Base-by-base conservation (phyloP, 2,888 invertebrate genomes). In the Lepidonotus clava region DNA sequence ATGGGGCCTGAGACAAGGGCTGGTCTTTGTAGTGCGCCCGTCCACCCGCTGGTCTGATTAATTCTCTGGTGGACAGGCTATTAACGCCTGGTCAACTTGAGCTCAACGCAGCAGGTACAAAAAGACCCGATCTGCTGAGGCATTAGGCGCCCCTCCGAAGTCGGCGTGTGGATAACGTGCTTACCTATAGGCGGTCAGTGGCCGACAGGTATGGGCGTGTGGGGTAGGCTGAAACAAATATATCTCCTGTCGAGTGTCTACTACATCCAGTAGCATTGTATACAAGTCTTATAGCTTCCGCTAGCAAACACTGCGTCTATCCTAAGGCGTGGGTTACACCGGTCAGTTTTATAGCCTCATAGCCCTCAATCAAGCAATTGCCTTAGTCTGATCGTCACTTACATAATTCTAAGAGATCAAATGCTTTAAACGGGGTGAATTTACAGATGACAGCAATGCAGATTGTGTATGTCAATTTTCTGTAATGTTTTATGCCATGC, bases 121-220 rank as follows among this genome's bases (percentile, higher is more conserved):
- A 61, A 61, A 61, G 61, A 32, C 5, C 61, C 21, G 61, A 11
- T 24, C 28, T 32, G 2, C 21, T 11, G n/a, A n/a, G n/a, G 24
- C 11, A 24, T 24, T 24, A 11, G 24, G n/a, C 24, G 24, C 28
- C 2, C 28, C 2, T 24, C 28, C 61, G n/a, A n/a, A 28, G 11
- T 11, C 11, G 24, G 61, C 24, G 61, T 18, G 24, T 18, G 61
- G n/a, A 24, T 61, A 61, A 61, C 28, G 61, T 61, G 24, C 61
- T 61, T 61, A 61, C 61, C 61, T 4, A n/a, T n/a, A 32, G n/a
- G 21, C 61, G n/a, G 11, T 2, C 11, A 24, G 61, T 11, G 61
- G 61, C 61, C 61, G 61, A 61, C 61, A 61, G 61, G 61, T 61
- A 61, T 28, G 61, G 61, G 24, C 61, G 61, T 61, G 61, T 32